Conservation (phyloP, 2,113 vertebrate species). For the Megatriorchis doriae region DNA sequence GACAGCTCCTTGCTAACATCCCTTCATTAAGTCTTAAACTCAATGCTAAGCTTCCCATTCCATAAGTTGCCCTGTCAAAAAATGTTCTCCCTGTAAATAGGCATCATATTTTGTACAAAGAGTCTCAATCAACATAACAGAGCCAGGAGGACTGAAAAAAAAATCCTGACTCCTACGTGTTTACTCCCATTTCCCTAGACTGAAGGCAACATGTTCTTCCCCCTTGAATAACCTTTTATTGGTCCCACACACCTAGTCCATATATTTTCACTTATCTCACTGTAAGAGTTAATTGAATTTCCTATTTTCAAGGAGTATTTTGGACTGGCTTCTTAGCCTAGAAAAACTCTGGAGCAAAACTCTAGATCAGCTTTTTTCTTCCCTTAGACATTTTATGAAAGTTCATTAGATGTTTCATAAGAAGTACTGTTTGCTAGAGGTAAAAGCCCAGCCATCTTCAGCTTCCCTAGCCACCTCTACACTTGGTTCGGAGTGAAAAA, state of each 20-base stretch:
- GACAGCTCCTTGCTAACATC: conserved; percentile 16
- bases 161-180: neutral
- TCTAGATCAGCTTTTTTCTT: neutral
- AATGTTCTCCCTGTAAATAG: neutral
- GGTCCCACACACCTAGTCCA: neutral
- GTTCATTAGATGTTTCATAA: neutral
- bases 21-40: neutral
- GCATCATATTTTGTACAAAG: neutral
- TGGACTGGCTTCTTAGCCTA: neutral
- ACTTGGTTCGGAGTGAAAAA: neutral
- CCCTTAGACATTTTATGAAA: neutral
- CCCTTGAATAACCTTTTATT: neutral
- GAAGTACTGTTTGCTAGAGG: neutral
- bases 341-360: neutral
- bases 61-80: neutral
- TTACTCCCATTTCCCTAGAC: neutral
- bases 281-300: neutral
- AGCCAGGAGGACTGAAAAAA: neutral
- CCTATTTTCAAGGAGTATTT: neutral
- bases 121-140: neutral
- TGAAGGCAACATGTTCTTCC: neutral
- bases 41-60: neutral
- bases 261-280: neutral
- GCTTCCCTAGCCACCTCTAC: neutral
- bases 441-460: neutral